Evolutionary conservation across 2,113 vertebrate genomes (phyloP).

Genomic region (Percopsis transmontana): DNA sequence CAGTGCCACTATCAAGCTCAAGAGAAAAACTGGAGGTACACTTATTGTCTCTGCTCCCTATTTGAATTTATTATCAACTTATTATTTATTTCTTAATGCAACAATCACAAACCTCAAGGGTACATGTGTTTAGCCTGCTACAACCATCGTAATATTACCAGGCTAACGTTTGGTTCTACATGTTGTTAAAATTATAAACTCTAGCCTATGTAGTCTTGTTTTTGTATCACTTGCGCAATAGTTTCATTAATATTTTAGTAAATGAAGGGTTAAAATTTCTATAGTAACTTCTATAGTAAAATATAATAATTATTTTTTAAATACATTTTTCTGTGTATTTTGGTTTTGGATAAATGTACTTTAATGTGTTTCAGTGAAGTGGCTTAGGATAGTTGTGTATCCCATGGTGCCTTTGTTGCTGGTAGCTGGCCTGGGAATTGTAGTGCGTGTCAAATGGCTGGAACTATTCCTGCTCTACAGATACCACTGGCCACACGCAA

Average conservation of each 20-base stretch:
- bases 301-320: no score
- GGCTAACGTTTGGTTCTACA: no score
- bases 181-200: no score
- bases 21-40: conserved; percentile 63
- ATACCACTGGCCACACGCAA: conserved; percentile 66
- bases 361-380: conserved; percentile 40
- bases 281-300: no score
- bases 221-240: no score
- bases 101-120: no score
- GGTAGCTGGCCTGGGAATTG: conserved; percentile 43
- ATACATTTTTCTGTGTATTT: no score
- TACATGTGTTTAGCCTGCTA: not conserved
- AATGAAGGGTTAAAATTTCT: no score
- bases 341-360: not conserved
- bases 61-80: not conserved
- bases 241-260: no score
- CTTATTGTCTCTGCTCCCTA: not conserved
- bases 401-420: conserved; percentile 54
- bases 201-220: no score
- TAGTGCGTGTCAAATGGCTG: conserved; percentile 79
- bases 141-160: no score
- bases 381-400: conserved; percentile 28
- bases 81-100: not conserved
- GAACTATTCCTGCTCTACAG: conserved; percentile 83
- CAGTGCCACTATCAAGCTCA: conserved; percentile 72